Conservation (phyloP, 1,140 invertebrate genomes). For the Drosophila dunni region DNA sequence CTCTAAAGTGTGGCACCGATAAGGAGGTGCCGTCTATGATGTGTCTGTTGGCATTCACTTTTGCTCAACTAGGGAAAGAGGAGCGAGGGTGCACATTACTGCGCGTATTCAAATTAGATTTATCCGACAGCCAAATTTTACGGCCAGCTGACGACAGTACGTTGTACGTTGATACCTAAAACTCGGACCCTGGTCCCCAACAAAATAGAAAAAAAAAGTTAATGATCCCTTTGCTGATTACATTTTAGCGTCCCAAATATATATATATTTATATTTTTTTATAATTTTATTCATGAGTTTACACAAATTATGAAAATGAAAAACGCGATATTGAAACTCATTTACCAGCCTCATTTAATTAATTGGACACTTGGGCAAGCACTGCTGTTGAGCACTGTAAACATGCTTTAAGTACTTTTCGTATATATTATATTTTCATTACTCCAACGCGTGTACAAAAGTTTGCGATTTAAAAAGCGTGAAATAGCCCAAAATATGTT, state of each 20-base stretch:
- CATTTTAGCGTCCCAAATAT: constrained; percentile 22
- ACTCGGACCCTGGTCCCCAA: constrained; percentile 20
- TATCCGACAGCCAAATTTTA: constrained; percentile 44
- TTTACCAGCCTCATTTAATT: constrained; percentile 10
- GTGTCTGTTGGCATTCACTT: constrained; percentile 24
- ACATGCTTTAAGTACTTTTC: constrained; percentile 16
- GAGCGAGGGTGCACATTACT: constrained; percentile 31
- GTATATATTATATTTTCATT: constrained; percentile 15
- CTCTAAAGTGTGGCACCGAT: constrained; percentile 36
- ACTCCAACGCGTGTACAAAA: not conserved
- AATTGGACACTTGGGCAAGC: constrained; percentile 1
- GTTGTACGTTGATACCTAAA: constrained; percentile 6
- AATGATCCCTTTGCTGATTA: constrained; percentile 44
- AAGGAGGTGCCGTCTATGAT: constrained; percentile 39
- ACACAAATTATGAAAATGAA: constrained; percentile 33
- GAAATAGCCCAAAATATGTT: no score
- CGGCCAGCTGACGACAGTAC: constrained; percentile 29
- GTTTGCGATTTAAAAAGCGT: no score
- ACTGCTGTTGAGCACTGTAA: constrained; percentile 3
- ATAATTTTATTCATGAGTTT: constrained; percentile 57
- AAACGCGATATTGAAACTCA: constrained; percentile 25
- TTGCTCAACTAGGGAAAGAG: not conserved
- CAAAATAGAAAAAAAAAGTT: constrained; percentile 19
- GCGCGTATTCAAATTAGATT: constrained; percentile 57
- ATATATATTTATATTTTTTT: not conserved